Conservation (phyloP, 2,888 invertebrate species). For the Bombylius discolor region DNA sequence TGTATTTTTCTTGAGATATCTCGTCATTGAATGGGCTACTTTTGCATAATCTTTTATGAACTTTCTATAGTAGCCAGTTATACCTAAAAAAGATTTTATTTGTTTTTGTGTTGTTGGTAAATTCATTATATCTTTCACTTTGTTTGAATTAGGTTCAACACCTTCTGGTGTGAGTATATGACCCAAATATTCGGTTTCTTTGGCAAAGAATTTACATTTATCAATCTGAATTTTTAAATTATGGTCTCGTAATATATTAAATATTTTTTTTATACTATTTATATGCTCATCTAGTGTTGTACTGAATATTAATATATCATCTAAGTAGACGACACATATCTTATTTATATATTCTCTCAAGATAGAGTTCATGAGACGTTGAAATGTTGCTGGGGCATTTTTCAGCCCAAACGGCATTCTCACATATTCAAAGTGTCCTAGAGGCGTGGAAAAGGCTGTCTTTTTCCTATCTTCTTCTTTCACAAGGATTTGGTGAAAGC, state of each 20-base stretch:
- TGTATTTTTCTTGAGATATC: neutral
- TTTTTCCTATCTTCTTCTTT: conserved; percentile 13
- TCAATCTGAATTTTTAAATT: no score
- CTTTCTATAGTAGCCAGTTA: conserved; percentile 1
- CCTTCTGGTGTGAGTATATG: no score
- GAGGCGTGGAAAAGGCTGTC: conserved; percentile 15
- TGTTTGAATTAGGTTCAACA: no score
- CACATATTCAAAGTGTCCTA: conserved; percentile 10
- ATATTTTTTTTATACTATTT: neutral
- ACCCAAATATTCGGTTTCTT: no score
- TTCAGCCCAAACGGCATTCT: conserved; percentile 11
- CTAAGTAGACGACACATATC: neutral
- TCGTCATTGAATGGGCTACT: neutral
- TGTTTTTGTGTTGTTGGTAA: no score
- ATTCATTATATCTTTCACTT: no score
- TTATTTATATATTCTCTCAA: neutral
- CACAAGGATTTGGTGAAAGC: conserved; percentile 13
- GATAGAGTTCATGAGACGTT: conserved; percentile 9
- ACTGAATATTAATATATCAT: neutral
- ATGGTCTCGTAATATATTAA: no score
- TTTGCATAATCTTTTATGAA: conserved; percentile 9
- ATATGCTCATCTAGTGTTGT: neutral
- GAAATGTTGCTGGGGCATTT: conserved; percentile 8
- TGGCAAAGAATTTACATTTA: no score
- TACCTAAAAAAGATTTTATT: neutral